Percentiles rank a stretch among this genome's conserved stretches.
These are phyloP conservation scores for Lasiurus borealis DNA, from an alignment of 2,113 vertebrate species.

Conservation along the genomic window DNA sequence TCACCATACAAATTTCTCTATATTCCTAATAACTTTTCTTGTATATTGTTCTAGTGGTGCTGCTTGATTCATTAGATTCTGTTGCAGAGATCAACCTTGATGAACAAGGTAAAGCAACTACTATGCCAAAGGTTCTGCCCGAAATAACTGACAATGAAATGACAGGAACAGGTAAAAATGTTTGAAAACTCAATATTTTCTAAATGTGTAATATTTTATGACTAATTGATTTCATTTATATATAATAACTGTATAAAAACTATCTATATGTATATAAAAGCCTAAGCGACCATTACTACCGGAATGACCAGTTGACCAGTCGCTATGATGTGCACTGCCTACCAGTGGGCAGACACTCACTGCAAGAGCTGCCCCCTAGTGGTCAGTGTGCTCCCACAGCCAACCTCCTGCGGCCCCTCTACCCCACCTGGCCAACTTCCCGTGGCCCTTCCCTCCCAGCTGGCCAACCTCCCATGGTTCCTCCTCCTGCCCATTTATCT, in stretches of 20 bases:
- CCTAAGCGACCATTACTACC: too few relatives aligned
- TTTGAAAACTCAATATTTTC: neutral
- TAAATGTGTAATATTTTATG: neutral
- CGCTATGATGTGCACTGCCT: too few relatives aligned
- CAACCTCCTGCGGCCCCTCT: too few relatives aligned
- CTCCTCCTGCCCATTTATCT: too few relatives aligned
- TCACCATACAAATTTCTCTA: neutral
- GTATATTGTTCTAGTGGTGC: slow-evolving; percentile 86
- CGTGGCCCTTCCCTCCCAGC: too few relatives aligned
- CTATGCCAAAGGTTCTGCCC: slow-evolving; percentile 53
- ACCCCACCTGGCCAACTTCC: too few relatives aligned
- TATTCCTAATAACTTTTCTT: neutral
- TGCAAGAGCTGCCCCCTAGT: too few relatives aligned
- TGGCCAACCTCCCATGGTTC: too few relatives aligned
- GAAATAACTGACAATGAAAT: slow-evolving; percentile 80
- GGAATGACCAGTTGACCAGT: too few relatives aligned
- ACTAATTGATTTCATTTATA: neutral
- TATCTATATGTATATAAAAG: neutral
- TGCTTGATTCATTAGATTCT: slow-evolving; percentile 94
- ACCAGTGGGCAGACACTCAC: too few relatives aligned
- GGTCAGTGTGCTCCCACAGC: too few relatives aligned
- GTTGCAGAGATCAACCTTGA: slow-evolving; percentile 76
- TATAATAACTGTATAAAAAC: neutral
- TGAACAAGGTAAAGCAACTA: slow-evolving; percentile 58
- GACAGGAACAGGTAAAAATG: slow-evolving; percentile 83